Conservation (phyloP, 2,888 invertebrate species). For the Eristalis tenax region DNA sequence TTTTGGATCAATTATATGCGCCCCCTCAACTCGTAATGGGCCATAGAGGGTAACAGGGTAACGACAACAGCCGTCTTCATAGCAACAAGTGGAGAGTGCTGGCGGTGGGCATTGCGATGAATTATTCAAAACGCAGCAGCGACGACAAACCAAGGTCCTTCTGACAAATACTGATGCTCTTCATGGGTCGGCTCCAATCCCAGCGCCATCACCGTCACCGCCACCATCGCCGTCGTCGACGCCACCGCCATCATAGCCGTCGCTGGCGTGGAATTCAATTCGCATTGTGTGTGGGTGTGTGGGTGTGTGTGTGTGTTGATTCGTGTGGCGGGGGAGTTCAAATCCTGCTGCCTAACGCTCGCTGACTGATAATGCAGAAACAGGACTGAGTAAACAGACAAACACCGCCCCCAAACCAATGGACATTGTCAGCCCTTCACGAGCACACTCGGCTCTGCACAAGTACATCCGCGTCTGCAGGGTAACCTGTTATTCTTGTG, state of each 20-base stretch:
- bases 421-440: neutral
- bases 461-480: constrained; percentile 38
- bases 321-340: constrained; percentile 37
- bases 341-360: constrained; percentile 66
- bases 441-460: neutral
- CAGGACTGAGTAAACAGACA: constrained; percentile 68
- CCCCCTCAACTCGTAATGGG: constrained; percentile 45
- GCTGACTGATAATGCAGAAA: constrained; percentile 57
- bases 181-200: neutral
- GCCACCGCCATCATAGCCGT: neutral
- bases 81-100: constrained; percentile 65
- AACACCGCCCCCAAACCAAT: constrained; percentile 11
- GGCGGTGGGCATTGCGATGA: constrained; percentile 56
- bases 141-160: constrained; percentile 50
- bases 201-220: neutral
- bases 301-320: constrained; percentile 36
- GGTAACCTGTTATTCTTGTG: constrained; percentile 70
- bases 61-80: constrained; percentile 46
- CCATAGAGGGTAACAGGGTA: constrained; percentile 30
- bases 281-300: constrained; percentile 45
- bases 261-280: constrained; percentile 50
- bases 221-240: neutral
- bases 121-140: constrained; percentile 62
- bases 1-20: constrained; percentile 61
- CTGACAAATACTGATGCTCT: constrained; percentile 61